Evolutionary conservation across 2,888 invertebrate genomes (phyloP), one percentile per base, ranked within the genome.

Genomic region (Aleiodes testaceus): DNA sequence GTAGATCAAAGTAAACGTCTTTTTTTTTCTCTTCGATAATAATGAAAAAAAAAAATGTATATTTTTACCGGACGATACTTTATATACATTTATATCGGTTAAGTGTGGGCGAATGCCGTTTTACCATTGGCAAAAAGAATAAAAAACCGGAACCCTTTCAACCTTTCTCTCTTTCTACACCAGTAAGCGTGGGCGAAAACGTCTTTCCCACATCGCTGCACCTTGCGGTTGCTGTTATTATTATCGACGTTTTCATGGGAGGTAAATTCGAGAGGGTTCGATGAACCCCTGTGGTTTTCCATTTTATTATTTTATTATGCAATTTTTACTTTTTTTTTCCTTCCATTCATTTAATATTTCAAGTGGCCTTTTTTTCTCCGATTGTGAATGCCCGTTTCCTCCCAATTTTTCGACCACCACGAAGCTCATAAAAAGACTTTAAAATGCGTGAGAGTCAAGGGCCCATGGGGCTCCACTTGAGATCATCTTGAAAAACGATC

Each of bases 161-260:
- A 59, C 59, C 18, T 59, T 59, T 59, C 59, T 59, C 59, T 59
- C 42, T 59, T 59, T 63, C 22, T n/a, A 44, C 20, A 14, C 20
- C 47, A 47, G 14, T 47, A 5, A 45, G 44, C 22, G 63, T 63
- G 63, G 63, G 63, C 63, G 63, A 63, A 63, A 63, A 63, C 20
- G 45, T 45, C 45, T 45, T 63, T 63, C 45, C 45, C 45, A 63
- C 63, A 63, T 63, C 45, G 45, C 45, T 63, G 63, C 63, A 63
- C 45, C 63, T 63, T 63, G 45, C 63, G 45, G n/a, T 45, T 47
- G 22, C 45, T 63, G 22, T 45, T 63, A 44, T 44, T 61, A 63
- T 20, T 45, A 20, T 45, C 63, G 45, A 63, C 11, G 36, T 59
- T 59, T 59, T 59, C 59, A 59, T 59, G 36, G 55, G 16, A 30